Base-by-base conservation (phyloP, 1,140 invertebrate genomes). In the Stegodyphus dumicola region DNA sequence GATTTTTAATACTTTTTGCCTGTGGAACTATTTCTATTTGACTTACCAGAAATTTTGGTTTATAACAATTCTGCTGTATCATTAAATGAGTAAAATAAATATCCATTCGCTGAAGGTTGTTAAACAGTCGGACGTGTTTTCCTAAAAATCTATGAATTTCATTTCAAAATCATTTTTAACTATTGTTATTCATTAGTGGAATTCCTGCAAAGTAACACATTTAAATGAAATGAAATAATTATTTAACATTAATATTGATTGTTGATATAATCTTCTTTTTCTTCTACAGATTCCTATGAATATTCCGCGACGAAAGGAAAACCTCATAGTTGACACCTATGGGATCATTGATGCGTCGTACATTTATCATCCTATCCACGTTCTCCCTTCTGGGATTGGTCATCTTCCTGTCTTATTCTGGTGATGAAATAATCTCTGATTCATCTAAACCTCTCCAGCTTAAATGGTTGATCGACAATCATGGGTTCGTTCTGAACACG, bases 401-500 rank as follows among this genome's bases (percentile, higher is more conserved):
- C 13, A 4, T 86, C 7, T 86, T 86, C 51, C 56, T 86, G 6
- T 86, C 84, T 10, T 86, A 86, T 54, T 86, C 84, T 49, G 84
- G 84, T 7, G 84, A 86, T 53, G 75, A 86, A 54, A 77, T 86
- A n/a, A 53, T 86, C 13, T 54, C 84, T 6, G 67, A 74, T 13
- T 49, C 60, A 9, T 56, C 81, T 9, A 77, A 76, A 70, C 75
- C 53, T n/a, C 17, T 73, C 5, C 84, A 77, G 51, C 51, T 86
- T 7, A 86, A 78, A 56, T 78, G 66, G 66, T 48, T 78, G 7
- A 56, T 78, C 10, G 76, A 78, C 10, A 60, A 73, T 33, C 84
- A 78, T 48, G 86, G 80, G 4, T 87, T 79, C 89, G 89, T 95
- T 73, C 93, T 95, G 3, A 93, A 93, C 90, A 95, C 93, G 88